Percentiles rank a stretch among this genome's conserved stretches.
These are phyloP conservation scores for Megastigmus dorsalis DNA, from an alignment of 2,888 invertebrate genomes.

Conservation along the genomic window DNA sequence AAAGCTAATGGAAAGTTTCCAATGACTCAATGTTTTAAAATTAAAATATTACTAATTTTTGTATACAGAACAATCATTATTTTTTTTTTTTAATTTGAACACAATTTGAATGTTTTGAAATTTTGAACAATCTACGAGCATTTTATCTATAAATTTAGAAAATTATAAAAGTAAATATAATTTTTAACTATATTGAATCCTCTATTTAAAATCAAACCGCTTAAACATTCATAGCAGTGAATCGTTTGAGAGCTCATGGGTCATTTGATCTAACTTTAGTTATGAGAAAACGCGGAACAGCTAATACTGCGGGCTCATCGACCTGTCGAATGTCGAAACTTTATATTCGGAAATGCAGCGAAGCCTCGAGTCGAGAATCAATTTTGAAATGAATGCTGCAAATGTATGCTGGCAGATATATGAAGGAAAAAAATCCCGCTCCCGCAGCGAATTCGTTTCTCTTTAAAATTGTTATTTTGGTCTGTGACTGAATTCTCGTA, in stretches of 20 bases:
- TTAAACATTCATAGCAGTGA: not conserved
- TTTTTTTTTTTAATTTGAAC: not conserved
- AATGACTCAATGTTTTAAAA: slow-evolving; percentile 1
- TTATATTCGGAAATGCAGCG: not conserved
- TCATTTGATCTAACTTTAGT: slow-evolving; percentile 37
- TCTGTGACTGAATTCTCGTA: slow-evolving; percentile 72
- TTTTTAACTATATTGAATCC: no score
- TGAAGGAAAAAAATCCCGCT: slow-evolving; percentile 43
- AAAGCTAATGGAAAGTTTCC: not conserved
- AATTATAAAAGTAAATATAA: not conserved
- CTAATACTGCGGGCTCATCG: slow-evolving; percentile 46
- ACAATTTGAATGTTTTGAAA: no score
- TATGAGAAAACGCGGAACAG: slow-evolving; percentile 28
- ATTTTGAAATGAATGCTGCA: no score
- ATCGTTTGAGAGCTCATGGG: slow-evolving; percentile 14
- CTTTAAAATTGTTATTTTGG: slow-evolving; percentile 68
- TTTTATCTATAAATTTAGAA: not conserved
- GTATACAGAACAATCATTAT: not conserved
- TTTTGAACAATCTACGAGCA: no score
- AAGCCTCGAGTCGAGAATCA: not conserved
- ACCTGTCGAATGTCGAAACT: slow-evolving; percentile 35
- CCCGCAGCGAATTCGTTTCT: no score
- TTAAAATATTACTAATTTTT: not conserved
- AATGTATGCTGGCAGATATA: no score
- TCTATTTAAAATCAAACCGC: no score